A percentile compares a stretch with the other conserved stretches of the same genome.
phyloP scores from a whole-genome alignment of 1,140 invertebrate genomes.

The Rhopalosiphum padi region DNA sequence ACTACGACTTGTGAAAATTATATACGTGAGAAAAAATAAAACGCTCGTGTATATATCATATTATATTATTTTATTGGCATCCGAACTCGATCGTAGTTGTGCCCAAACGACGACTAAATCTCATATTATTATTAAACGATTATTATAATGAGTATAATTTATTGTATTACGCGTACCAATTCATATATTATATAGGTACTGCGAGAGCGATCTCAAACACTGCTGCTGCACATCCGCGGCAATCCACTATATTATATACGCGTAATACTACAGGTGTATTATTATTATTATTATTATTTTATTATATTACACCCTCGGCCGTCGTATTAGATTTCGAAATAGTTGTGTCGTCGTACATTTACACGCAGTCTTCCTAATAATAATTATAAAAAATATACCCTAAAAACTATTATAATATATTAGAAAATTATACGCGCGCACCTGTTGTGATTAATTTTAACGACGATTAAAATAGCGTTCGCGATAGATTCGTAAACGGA shows the following conservation, averaged over 20 bases:
- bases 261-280: neutral
- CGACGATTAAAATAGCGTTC: neutral
- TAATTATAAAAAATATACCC: neutral
- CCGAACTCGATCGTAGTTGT: no score
- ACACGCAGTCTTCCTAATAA: neutral
- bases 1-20: neutral
- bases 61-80: neutral
- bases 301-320: neutral
- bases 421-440: neutral
- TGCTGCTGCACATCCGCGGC: no score
- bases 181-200: no score
- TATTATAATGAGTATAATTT: no score
- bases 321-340: neutral
- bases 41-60: neutral
- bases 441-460: neutral
- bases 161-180: no score
- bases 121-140: no score
- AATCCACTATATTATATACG: no score
- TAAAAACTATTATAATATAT: neutral
- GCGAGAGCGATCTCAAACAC: neutral
- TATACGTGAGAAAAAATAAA: neutral
- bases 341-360: neutral
- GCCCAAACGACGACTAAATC: no score
- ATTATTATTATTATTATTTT: neutral
- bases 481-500: neutral